phyloP scores from a whole-genome alignment of 1,140 invertebrate genomes.

The Solen grandis region DNA sequence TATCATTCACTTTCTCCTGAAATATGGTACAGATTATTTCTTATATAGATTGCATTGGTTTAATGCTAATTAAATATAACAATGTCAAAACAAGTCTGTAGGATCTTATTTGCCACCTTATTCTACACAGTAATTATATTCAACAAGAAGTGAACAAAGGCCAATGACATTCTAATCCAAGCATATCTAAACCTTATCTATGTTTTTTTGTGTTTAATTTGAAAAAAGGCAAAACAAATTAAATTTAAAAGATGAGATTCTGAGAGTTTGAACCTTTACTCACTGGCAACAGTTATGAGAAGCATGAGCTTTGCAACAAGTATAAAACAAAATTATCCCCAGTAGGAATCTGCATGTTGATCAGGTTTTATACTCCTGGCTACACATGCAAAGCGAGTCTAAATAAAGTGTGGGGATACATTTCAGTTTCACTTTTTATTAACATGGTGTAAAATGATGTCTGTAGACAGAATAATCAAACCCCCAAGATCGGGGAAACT shows the following conservation, averaged over 20 bases:
- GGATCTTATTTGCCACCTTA: not conserved
- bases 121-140: not conserved
- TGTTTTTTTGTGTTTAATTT: too few species aligned
- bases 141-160: not conserved
- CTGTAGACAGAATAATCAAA: not conserved
- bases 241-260: too few species aligned
- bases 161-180: not conserved
- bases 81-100: not conserved
- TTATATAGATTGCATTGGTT: not conserved
- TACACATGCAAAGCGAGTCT: not conserved
- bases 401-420: not conserved
- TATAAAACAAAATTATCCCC: too few species aligned
- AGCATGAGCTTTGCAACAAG: too few species aligned
- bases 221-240: too few species aligned
- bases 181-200: too few species aligned
- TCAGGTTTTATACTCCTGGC: not conserved
- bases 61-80: not conserved
- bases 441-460: not conserved
- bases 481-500: constrained; percentile 41
- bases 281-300: too few species aligned
- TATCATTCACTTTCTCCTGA: constrained; percentile 62
- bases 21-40: constrained; percentile 12
- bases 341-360: not conserved
- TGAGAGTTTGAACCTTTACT: too few species aligned
- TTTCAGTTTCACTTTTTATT: not conserved